Evolutionary conservation across 2,797 vertebrate species (phyloP).

Genomic region (Harpagifer antarcticus): DNA sequence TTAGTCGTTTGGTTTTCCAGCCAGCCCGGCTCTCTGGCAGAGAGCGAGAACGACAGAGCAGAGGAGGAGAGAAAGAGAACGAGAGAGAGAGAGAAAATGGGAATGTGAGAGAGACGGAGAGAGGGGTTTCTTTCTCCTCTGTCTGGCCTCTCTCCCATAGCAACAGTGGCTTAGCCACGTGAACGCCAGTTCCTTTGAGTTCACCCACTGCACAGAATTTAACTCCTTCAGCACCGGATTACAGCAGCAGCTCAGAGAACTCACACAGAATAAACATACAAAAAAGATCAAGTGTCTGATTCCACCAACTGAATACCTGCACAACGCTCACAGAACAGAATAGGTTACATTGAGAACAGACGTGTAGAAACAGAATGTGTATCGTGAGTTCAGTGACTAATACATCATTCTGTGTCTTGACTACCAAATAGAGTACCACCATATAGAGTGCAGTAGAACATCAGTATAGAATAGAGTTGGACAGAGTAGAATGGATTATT

Average conservation of each 20-base stretch:
- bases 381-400: background rate
- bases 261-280: conserved; percentile 3
- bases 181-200: conserved; percentile 82
- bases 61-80: conserved; percentile 42
- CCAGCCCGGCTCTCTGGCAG: conserved; percentile 58
- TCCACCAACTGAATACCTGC: background rate
- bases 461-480: background rate
- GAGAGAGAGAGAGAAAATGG: conserved; percentile 42
- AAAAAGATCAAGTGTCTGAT: background rate
- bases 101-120: conserved; percentile 49
- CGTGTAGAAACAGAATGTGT: background rate
- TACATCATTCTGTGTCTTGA: background rate
- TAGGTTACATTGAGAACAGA: background rate
- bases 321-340: too few relatives aligned
- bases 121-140: conserved; percentile 76
- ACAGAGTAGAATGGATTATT: background rate
- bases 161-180: conserved; percentile 85
- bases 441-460: background rate
- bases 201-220: conserved; percentile 78
- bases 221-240: conserved; percentile 75
- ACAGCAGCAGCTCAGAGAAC: conserved; percentile 26
- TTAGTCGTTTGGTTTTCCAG: conserved; percentile 70
- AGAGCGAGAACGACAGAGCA: conserved; percentile 40
- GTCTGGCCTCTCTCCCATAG: conserved; percentile 86
- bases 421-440: background rate